Base-by-base conservation (phyloP, 2,113 vertebrate genomes). In the Pelobates fuscus region DNA sequence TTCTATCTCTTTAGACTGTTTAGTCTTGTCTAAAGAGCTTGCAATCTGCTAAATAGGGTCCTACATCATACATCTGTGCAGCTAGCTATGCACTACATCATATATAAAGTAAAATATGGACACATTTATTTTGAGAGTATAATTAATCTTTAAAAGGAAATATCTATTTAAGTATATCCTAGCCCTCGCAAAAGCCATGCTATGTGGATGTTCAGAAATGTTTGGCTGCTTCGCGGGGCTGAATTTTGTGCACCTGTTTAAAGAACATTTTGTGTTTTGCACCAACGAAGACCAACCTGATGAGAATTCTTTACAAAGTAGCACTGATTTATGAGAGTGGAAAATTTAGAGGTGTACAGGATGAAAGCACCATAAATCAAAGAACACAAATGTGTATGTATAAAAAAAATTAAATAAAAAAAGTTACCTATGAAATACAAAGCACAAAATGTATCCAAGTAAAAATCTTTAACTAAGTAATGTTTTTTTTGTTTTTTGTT, bases 281-380 rank as follows among this genome's bases (percentile, higher is more conserved):
- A 29, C 63, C 68, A 44, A 43, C 18, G 46, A 46, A 73, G 23
- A 55, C 46, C 46, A 64, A 73, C 59, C 43, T 24, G 59, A 61
- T 25, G 71, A 57, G 32, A 65, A 57, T 64, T 37, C 26, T 55
- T 64, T 20, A 57, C 60, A 65, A 73, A 64, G 44, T 61, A 21
- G 6, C 29, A 7, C 61, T 73, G 71, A 73, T 73, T 73, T 73
- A 73, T 73, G 71, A 65, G 71, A 55, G 44, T 25, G 61, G 5
- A 26, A 25, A 64, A 73, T 52, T 44, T 64, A 37, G 60, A 73
- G 23, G 46, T 57, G 49, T 37, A 24, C 61, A 14, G 27, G 27
- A 54, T 12, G 30, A 30, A 55, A 60, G 26, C 1, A 61, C 61
- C 64, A 73, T 73, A 73, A 73, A 73, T 73, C 71, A 73, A 65